Conservation (phyloP, 2,113 vertebrate genomes). For the Psammodynastes pulverulentus region DNA sequence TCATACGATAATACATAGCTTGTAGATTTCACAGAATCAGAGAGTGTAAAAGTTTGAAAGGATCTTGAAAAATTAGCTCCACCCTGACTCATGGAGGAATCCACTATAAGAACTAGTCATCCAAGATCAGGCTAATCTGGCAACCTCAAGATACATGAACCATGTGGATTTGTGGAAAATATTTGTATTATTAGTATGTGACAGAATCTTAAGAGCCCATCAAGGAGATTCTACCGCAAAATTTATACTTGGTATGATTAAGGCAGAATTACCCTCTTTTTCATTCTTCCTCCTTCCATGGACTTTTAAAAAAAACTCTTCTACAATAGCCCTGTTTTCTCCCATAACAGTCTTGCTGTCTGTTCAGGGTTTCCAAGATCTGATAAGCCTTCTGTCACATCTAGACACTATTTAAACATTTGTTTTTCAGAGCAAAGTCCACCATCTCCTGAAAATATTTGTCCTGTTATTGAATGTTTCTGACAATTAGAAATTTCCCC, state of each 20-base stretch:
- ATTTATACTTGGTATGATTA: neutral
- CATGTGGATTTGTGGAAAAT: neutral
- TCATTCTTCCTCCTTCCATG: neutral
- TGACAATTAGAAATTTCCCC: neutral
- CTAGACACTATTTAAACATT: neutral
- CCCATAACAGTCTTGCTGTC: neutral
- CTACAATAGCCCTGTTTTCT: neutral
- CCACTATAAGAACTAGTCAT: neutral
- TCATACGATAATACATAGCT: neutral
- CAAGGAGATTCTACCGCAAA: neutral
- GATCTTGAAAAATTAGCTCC: neutral
- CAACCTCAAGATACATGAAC: neutral
- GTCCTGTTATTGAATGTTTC: neutral
- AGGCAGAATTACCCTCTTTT: neutral
- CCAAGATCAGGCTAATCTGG: neutral
- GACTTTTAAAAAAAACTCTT: neutral
- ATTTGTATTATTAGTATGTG: neutral
- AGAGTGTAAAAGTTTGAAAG: neutral
- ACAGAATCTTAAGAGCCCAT: neutral
- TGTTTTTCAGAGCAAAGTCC: neutral
- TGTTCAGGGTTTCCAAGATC: neutral
- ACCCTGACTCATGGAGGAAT: neutral
- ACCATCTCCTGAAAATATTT: neutral
- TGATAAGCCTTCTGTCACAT: neutral
- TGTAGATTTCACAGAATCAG: neutral